Conservation (phyloP, 2,113 vertebrate genomes). For the Enhydra lutris region DNA sequence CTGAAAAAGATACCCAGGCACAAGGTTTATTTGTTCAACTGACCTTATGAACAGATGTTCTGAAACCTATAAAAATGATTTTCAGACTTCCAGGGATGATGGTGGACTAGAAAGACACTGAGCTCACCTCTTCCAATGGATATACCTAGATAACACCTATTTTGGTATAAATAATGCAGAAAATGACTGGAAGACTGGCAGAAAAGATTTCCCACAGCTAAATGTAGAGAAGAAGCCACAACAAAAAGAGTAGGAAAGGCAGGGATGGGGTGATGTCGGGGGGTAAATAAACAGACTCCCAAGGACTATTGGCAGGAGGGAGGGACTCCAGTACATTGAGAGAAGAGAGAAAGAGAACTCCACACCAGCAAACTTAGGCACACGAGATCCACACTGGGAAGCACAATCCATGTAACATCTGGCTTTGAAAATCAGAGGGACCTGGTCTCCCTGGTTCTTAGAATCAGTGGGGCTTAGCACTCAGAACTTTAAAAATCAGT, state of each 20-base stretch:
- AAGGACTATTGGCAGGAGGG: background rate
- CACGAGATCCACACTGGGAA: background rate
- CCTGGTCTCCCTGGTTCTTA: background rate
- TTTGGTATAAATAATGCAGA: background rate
- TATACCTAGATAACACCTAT: background rate
- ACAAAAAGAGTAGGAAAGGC: background rate
- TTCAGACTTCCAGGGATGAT: background rate
- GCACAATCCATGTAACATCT: background rate
- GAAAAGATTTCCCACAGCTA: background rate
- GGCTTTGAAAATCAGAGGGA: background rate
- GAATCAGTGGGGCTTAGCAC: background rate
- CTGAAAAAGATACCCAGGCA: background rate
- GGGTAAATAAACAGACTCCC: background rate
- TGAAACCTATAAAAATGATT: background rate
- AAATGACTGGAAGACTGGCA: background rate
- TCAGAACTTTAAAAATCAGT: background rate
- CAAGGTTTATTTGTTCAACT: background rate
- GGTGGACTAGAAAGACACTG: background rate
- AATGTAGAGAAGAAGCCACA: background rate
- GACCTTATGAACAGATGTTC: background rate
- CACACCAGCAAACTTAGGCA: background rate
- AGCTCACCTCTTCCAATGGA: background rate
- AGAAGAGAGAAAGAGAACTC: background rate
- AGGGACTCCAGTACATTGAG: background rate
- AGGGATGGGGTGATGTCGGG: background rate